Evolutionary conservation across 2,797 vertebrate species (phyloP).

Genomic region (Acanthornis magna): DNA sequence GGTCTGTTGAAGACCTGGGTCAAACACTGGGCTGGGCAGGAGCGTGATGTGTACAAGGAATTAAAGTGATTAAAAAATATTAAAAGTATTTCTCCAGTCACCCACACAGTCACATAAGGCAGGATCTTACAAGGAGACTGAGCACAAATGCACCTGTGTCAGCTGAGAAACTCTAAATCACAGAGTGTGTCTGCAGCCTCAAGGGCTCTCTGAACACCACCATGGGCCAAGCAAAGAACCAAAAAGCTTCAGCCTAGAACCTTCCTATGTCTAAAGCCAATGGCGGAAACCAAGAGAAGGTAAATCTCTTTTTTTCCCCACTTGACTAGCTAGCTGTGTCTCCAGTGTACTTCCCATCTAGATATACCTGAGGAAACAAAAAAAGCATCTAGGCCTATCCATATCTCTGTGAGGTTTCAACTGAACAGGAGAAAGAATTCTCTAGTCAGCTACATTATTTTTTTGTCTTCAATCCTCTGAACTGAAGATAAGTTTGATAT

Average conservation of each 20-base stretch:
- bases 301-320: not conserved
- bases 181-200: accelerated
- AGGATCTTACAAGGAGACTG: not conserved
- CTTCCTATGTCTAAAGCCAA: not conserved
- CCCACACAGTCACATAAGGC: not conserved
- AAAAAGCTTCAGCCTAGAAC: not conserved
- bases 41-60: not conserved
- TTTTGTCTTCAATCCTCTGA: not conserved
- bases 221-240: not conserved
- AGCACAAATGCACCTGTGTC: not conserved
- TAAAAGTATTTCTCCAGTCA: not conserved
- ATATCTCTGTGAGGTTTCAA: not conserved
- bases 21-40: not conserved
- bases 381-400: not conserved
- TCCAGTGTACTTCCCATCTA: not conserved
- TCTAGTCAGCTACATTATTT: not conserved
- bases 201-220: not conserved
- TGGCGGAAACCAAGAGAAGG: not conserved
- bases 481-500: not conserved
- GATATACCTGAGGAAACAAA: not conserved
- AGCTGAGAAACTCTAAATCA: not conserved
- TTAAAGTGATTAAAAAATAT: not conserved
- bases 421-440: not conserved
- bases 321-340: not conserved
- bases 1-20: not conserved